Base-by-base conservation (phyloP, 2,113 vertebrate genomes). In the Prionailurus viverrinus region DNA sequence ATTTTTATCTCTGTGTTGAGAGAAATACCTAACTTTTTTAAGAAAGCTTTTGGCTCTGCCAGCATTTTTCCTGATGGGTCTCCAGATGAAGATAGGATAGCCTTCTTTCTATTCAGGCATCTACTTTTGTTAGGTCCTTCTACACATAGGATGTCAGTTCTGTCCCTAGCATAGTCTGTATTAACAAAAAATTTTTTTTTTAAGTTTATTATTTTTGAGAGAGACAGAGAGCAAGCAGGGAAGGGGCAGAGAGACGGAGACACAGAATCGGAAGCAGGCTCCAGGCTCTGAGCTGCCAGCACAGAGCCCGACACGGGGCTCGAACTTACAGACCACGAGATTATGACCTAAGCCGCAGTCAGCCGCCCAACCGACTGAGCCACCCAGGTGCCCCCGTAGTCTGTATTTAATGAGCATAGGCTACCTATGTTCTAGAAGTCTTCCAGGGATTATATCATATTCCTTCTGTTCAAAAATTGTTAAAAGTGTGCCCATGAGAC, bases 1-100 rank as follows among this genome's bases (percentile, higher is more conserved):
- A 25, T 69, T 88, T 87, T 96, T 96, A 71, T 90, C 11, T 82
- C 33, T 93, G 4, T 88, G 16, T 82, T 97, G 39, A 58, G 12
- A 91, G 66, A 79, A 89, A 36, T 69, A 82, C 10, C 36, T 80
- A 71, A 89, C 31, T 85, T 82, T 69, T 81, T 88, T 58, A 29
- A 51, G 63, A 45, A 88, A 66, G 13, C n/a, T 88, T 1, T 76
- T 84, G 78, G 8, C 29, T 87, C 25, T 95, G 36, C 4, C n/a
- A 95, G 18, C 27, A 41, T 33, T 91, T 93, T 65, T 7, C 51
- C 23, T 82, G 25, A 25, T 61, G 15, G 78, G 55, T 94, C 48
- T 69, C 7, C 23, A 69, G 14, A 31, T 69, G 53, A 69, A 82
- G 25, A 33, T 82, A 63, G 31, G 36, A 63, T 82, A 83, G 61